Evolutionary conservation across 2,113 vertebrate genomes (phyloP).

Genomic region (Furnarius figulus): DNA sequence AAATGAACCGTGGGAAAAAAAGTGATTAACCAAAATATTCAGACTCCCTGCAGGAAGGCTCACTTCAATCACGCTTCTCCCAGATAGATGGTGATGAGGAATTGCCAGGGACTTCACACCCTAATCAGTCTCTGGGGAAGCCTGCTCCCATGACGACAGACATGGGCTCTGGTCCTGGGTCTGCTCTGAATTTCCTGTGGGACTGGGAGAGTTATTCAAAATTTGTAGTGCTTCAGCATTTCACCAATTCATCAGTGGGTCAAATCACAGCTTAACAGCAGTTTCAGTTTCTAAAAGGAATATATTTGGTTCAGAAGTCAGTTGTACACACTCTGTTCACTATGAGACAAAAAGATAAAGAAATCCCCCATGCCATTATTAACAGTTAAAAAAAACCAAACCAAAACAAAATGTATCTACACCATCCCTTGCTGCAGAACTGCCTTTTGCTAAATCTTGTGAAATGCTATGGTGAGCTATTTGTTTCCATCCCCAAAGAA

Average conservation of each 20-base stretch:
- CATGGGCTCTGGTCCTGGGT: neutral
- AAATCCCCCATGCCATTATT: neutral
- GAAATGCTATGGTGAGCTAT: neutral
- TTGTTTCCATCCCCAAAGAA: conserved; percentile 32
- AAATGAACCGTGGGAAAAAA: neutral
- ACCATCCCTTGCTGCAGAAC: neutral
- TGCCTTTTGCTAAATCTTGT: neutral
- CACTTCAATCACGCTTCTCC: neutral
- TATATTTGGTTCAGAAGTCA: neutral
- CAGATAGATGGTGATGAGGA: neutral
- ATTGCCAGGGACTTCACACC: neutral
- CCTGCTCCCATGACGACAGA: neutral
- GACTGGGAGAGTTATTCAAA: neutral
- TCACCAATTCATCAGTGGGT: conserved; percentile 12
- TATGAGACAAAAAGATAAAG: neutral
- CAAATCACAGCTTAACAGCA: conserved; percentile 8
- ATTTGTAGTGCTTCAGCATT: neutral
- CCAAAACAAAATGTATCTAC: neutral
- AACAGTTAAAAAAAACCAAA: neutral
- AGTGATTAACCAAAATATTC: neutral
- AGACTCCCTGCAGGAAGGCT: neutral
- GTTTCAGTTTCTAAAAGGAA: neutral
- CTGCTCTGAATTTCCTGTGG: conserved; percentile 7
- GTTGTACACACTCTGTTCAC: neutral
- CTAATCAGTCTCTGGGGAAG: conserved; percentile 11